Evolutionary conservation across 2,888 invertebrate genomes (phyloP).

Genomic region (Thecocarcelia acutangulata): DNA sequence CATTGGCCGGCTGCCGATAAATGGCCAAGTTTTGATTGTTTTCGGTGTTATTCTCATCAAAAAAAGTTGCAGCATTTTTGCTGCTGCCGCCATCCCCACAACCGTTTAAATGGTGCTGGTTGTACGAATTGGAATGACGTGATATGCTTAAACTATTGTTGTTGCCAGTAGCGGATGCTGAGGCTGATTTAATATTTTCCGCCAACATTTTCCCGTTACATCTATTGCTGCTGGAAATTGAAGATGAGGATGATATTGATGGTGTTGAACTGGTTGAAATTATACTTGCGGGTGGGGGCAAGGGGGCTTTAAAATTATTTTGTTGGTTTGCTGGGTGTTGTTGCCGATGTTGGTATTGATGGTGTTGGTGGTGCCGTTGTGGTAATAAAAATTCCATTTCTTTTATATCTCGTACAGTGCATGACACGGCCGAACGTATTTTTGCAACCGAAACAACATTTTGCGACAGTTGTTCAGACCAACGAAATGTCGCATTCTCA

Average conservation of each 20-base stretch:
- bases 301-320: constrained; percentile 52
- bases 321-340: constrained; percentile 31
- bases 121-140: constrained; percentile 72
- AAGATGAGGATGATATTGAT: constrained; percentile 71
- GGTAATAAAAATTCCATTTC: constrained; percentile 81
- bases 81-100: constrained; percentile 9
- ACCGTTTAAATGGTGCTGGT: constrained; percentile 36
- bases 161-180: constrained; percentile 31
- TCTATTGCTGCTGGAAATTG: constrained; percentile 58
- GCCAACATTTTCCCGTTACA: constrained; percentile 63
- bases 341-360: constrained; percentile 69
- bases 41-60: constrained; percentile 72
- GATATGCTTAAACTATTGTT: constrained; percentile 73
- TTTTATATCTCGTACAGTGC: constrained; percentile 74
- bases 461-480: constrained; percentile 77
- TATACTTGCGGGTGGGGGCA: constrained; percentile 29
- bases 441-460: constrained; percentile 76
- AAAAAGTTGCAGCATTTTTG: constrained; percentile 48
- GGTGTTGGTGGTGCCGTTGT: constrained; percentile 68
- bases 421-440: constrained; percentile 76
- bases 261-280: constrained; percentile 38
- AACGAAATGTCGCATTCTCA: constrained; percentile 71
- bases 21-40: constrained; percentile 74
- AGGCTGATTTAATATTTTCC: constrained; percentile 56
- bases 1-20: constrained; percentile 74